phyloP scores from a whole-genome alignment of 2,888 invertebrate species.

The Chelonus formosanus region DNA sequence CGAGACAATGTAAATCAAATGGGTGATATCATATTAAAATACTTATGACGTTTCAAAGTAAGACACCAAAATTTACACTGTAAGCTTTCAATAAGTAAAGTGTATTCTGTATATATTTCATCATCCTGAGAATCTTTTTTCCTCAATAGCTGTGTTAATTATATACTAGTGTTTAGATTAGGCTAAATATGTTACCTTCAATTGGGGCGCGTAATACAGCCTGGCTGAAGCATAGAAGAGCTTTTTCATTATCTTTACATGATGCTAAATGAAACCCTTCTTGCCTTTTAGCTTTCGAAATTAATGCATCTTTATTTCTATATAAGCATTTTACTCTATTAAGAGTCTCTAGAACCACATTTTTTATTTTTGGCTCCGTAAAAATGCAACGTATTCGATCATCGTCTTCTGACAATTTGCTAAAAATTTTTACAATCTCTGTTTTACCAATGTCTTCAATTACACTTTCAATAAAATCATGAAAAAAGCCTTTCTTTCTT shows the following conservation, averaged over 20 bases:
- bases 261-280: slow-evolving; percentile 72
- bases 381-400: slow-evolving; percentile 70
- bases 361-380: slow-evolving; percentile 67
- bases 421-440: slow-evolving; percentile 73
- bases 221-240: slow-evolving; percentile 75
- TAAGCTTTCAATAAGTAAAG: too few species aligned
- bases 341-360: slow-evolving; percentile 69
- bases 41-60: too few species aligned
- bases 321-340: slow-evolving; percentile 74
- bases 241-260: slow-evolving; percentile 68
- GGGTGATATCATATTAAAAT: too few species aligned
- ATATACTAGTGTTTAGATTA: background rate
- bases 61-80: too few species aligned
- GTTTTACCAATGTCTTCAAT: slow-evolving; percentile 67
- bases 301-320: slow-evolving; percentile 73
- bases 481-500: slow-evolving; percentile 79
- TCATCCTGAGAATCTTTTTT: too few species aligned
- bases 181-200: slow-evolving; percentile 65
- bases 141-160: too few species aligned
- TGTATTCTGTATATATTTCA: too few species aligned
- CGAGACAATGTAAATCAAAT: too few species aligned
- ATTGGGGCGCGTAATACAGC: slow-evolving; percentile 78
- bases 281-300: slow-evolving; percentile 71
- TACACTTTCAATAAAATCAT: slow-evolving; percentile 72
- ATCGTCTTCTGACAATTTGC: slow-evolving; percentile 69